These are phyloP conservation scores for Clitarchus hookeri DNA, from an alignment of 2,888 invertebrate genomes.

Conservation along the genomic window DNA sequence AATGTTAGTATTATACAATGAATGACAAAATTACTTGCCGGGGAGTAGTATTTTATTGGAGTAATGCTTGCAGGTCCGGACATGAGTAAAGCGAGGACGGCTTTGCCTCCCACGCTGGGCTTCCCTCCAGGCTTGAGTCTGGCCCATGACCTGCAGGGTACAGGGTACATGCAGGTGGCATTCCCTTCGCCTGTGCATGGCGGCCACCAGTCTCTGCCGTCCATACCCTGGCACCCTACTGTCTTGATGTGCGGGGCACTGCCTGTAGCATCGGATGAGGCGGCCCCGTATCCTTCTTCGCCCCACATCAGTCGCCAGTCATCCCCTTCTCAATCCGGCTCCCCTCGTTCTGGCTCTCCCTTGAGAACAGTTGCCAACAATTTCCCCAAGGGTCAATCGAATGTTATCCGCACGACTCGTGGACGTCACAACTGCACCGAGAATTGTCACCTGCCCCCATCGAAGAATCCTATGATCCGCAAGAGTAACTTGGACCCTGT, in stretches of 20 bases:
- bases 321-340: slow-evolving; percentile 69
- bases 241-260: slow-evolving; percentile 49
- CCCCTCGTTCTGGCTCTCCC: slow-evolving; percentile 68
- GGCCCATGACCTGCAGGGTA: slow-evolving; percentile 34
- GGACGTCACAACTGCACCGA: slow-evolving; percentile 26
- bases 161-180: slow-evolving; percentile 38
- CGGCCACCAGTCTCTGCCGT: slow-evolving; percentile 35
- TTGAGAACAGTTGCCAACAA: slow-evolving; percentile 55
- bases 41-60: too few relatives aligned
- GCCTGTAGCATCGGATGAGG: slow-evolving; percentile 48
- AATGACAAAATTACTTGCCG: too few relatives aligned
- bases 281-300: slow-evolving; percentile 58
- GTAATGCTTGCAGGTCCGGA: slow-evolving; percentile 31
- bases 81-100: slow-evolving; percentile 29
- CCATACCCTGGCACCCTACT: slow-evolving; percentile 37
- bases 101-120: slow-evolving; percentile 34
- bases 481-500: slow-evolving; percentile 46
- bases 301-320: slow-evolving; percentile 74
- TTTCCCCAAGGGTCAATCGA: too few relatives aligned
- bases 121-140: slow-evolving; percentile 36
- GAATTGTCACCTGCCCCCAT: slow-evolving; percentile 45
- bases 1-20: too few relatives aligned
- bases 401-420: slow-evolving; percentile 44
- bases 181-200: slow-evolving; percentile 34
- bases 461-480: slow-evolving; percentile 46